Evolutionary conservation across 2,797 vertebrate genomes (phyloP).

Genomic region (Manis crassicaudata): DNA sequence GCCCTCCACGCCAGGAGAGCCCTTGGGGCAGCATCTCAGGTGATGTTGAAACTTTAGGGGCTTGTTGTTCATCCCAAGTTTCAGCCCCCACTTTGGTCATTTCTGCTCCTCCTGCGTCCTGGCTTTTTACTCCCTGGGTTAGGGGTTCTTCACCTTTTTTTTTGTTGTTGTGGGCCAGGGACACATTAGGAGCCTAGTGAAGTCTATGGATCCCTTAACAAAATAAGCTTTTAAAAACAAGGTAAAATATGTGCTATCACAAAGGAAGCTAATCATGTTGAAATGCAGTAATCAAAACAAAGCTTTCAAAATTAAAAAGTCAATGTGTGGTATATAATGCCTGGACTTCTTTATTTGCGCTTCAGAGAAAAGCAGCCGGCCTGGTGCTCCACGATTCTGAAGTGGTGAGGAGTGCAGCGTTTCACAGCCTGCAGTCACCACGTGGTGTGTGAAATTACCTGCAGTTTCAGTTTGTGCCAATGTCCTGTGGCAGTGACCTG

Average conservation of each 20-base stretch:
- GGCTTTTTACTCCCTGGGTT: neutral
- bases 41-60: neutral
- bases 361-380: neutral
- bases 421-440: too few species aligned
- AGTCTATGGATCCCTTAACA: neutral
- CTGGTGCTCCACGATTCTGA: neutral
- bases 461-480: neutral
- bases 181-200: neutral
- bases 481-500: too few species aligned
- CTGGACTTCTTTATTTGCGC: too few species aligned
- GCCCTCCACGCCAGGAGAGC: too few species aligned
- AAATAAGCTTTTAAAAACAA: neutral
- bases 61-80: neutral
- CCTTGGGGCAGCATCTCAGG: neutral
- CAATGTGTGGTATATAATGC: neutral
- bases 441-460: neutral
- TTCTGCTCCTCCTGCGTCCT: neutral
- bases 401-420: neutral
- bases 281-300: neutral
- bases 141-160: too few species aligned
- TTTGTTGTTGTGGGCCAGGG: neutral
- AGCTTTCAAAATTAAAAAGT: too few species aligned
- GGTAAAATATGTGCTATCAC: neutral
- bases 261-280: neutral
- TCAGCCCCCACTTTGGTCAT: neutral